These are phyloP conservation scores for Habropoda laboriosa DNA, from an alignment of 1,140 invertebrate species.

Conservation along the genomic window DNA sequence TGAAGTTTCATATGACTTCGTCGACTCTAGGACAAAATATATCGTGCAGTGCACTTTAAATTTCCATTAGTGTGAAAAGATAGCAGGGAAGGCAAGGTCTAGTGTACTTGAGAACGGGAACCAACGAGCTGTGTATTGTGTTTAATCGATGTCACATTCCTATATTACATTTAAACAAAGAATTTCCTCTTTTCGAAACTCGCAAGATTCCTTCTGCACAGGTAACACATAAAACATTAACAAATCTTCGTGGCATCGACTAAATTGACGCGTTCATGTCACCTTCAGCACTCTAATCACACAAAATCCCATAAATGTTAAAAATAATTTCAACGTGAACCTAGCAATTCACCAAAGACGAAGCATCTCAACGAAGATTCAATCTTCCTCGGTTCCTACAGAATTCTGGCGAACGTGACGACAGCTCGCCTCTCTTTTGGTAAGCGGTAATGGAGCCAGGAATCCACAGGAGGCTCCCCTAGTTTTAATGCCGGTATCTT, in stretches of 20 bases:
- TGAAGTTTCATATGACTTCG: too few relatives aligned
- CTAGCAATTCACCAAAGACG: slow-evolving; percentile 11
- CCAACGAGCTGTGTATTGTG: slow-evolving; percentile 64
- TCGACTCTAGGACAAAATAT: too few relatives aligned
- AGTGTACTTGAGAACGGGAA: background rate
- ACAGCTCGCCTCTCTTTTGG: slow-evolving; percentile 62
- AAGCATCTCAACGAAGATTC: slow-evolving; percentile 47
- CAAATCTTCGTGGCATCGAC: slow-evolving; percentile 10
- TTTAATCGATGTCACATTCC: slow-evolving; percentile 39
- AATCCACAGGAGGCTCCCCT: slow-evolving; percentile 74
- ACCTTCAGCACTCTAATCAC: background rate
- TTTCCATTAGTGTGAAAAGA: too few relatives aligned
- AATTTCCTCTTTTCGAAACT: background rate
- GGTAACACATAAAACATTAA: background rate
- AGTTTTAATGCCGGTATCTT: slow-evolving; percentile 82
- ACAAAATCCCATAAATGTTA: too few relatives aligned
- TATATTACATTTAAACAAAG: background rate
- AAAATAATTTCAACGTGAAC: too few relatives aligned
- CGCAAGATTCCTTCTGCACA: background rate
- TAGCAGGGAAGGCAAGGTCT: too few relatives aligned
- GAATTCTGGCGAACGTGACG: slow-evolving; percentile 51
- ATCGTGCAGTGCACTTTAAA: too few relatives aligned
- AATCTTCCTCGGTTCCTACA: slow-evolving; percentile 51
- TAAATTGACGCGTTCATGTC: slow-evolving; percentile 20
- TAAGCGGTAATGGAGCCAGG: slow-evolving; percentile 71